Evolutionary conservation across 2,113 vertebrate genomes (phyloP), one percentile per base, ranked within the genome.

Genomic region (Forbesichthys agassizii): DNA sequence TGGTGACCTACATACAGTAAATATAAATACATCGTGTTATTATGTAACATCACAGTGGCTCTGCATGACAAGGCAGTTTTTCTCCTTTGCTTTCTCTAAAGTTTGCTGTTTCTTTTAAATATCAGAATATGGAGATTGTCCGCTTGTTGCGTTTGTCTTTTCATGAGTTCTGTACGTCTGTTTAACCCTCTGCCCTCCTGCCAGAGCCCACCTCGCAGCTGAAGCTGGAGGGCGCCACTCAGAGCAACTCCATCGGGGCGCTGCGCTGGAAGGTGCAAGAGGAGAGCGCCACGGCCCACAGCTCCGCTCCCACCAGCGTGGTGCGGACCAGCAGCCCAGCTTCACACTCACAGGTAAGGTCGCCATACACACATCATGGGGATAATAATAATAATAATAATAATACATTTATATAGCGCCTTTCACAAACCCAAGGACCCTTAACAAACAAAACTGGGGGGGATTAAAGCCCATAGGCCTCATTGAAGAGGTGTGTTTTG

Each of bases 181-280:
- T 16, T 10, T 5, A 20, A 56, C 18, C 61, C 20, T 70, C 58
- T 6, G 33, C 11, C 16, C 0, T 51, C 5, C 36, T 6, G 4
- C 9, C 74, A 81, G 82, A 64, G 58, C 10, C 59, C 12, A 61
- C 11, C 6, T 7, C n/a, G 1, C 13, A 36, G 49, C 66, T 70
- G 27, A 79, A 71, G n/a, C 18, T 10, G 11, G 85, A 86, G 47
- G 54, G 20, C 1, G 13, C n/a, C 49, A 79, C 72, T 5, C 89
- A 88, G 80, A 91, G 90, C 80, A 83, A 88, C 83, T 92, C 92
- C 42, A 80, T 93, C 0, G 82, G 90, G 1, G 88, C 75, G 0
- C 76, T 93, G 11, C 89, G 89, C 59, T 93, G 92, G 92, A 75
- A 8, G 0, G 36, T 88, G 46, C 85, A 86, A 0, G 85, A 87